phyloP scores from a whole-genome alignment of 1,140 invertebrate species.

The Triops longicaudatus region DNA sequence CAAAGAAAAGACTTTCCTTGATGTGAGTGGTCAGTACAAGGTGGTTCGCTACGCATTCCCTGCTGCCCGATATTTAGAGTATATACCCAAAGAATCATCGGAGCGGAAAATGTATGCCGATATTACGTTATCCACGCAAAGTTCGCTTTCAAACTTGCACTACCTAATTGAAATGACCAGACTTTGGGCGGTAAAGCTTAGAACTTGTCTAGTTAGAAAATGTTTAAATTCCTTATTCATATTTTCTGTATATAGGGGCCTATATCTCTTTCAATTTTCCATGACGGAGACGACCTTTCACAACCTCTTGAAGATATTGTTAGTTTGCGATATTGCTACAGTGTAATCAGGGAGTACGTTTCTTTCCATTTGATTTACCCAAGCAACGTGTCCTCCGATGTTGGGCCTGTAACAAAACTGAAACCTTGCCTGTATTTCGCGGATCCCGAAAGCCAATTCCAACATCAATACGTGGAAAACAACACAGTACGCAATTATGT shows the following conservation, averaged over 20 bases:
- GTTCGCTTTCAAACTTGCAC: neutral
- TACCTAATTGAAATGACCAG: slow-evolving; percentile 5
- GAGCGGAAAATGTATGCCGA: neutral
- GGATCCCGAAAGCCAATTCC: neutral
- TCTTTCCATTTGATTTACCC: neutral
- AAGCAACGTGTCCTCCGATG: neutral
- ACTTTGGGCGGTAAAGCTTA: neutral
- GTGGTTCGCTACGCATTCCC: neutral
- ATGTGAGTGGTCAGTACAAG: neutral
- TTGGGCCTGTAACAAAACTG: neutral
- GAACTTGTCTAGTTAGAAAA: neutral
- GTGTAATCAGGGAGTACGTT: neutral
- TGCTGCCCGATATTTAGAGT: neutral
- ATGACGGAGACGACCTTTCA: neutral
- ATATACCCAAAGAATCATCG: neutral
- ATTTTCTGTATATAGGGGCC: neutral
- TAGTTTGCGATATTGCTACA: neutral
- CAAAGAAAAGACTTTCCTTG: neutral
- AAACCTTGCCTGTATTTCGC: neutral
- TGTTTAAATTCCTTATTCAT: neutral
- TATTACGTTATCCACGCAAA: neutral
- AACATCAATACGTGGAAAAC: neutral
- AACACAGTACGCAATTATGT: neutral
- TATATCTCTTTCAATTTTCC: neutral
- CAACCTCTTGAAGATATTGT: neutral